A percentile compares a stretch with the other conserved stretches of the same genome.
Evolutionary conservation across 1,140 invertebrate genomes (phyloP).

Genomic region (Stegodyphus mimosarum): DNA sequence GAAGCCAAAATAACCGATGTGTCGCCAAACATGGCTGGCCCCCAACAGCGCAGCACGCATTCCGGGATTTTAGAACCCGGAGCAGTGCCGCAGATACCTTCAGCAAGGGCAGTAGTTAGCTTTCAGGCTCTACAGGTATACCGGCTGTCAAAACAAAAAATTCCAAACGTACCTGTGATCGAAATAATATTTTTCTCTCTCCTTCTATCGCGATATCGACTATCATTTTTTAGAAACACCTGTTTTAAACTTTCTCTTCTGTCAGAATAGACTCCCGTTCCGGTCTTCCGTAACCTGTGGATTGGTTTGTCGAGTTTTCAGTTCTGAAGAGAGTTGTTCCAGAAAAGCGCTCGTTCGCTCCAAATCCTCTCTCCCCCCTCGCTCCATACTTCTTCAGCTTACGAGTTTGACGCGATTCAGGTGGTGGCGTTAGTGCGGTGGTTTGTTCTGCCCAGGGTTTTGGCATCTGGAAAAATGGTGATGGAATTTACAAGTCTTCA

Average conservation of each 20-base stretch:
- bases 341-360: background rate
- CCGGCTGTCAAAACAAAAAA: background rate
- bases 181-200: background rate
- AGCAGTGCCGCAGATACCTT: background rate
- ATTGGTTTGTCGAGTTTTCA: conserved; percentile 7
- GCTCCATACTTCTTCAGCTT: background rate
- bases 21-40: background rate
- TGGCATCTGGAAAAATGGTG: conserved; percentile 26
- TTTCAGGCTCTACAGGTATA: background rate
- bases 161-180: background rate
- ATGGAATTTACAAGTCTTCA: background rate
- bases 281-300: background rate
- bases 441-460: conserved; percentile 40
- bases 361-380: background rate
- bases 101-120: background rate
- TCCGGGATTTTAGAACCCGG: background rate
- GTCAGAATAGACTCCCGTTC: background rate
- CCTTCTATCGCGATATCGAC: background rate
- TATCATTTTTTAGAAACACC: background rate
- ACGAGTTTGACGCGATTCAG: conserved; percentile 26
- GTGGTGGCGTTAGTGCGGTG: conserved; percentile 41
- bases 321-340: background rate
- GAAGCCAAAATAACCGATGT: background rate
- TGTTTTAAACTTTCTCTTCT: background rate
- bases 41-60: background rate